Base-by-base conservation (phyloP, 2,797 vertebrate species). In the Tapera naevia region DNA sequence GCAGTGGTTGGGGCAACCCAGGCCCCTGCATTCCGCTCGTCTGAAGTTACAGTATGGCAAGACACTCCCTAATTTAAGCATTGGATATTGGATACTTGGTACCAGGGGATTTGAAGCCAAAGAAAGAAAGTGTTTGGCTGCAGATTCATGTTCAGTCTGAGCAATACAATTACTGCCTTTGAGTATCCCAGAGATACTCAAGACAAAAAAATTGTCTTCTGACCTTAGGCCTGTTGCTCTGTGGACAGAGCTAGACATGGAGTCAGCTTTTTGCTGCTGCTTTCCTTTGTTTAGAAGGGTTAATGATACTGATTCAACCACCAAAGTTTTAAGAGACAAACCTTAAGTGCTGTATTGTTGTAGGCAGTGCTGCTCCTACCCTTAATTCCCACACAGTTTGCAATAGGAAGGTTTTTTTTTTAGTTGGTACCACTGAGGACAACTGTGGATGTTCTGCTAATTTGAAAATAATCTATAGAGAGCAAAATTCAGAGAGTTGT, bases 291-390 rank as follows among this genome's bases (percentile, higher is more conserved):
- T 16, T 37, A 6, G 18, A 32, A 51, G 33, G 9, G 11, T 16
- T 7, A 32, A n/a, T 8, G 18, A 57, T 5, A 11, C 13, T 13
- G 16, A 10, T 11, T 19, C 43, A 48, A 4, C 6, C 66, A 13
- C 19, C 9, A 1, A 16, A 2, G 28, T 13, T 57, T 15, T 17
- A 24, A 35, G 30, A 37, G 30, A 10, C 22, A 30, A 3, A 54
- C 57, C 12, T 11, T 2, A 14, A 17, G 25, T 16, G 5, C 56
- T 9, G 4, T 5, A 0, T n/a, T 5, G n/a, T 64, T 37, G 48
- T 2, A 32, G 71, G 2, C n/a, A 19, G 16, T 4, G n/a, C 73
- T 70, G 64, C 60, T 66, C 41, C 75, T 25, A 17, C 25, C 48
- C 58, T 27, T 16, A 3, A 0, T 9, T 54, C 70, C 67, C 17